Base-by-base conservation (phyloP, 2,113 vertebrate species). In the Epinephelus cyanopodus region DNA sequence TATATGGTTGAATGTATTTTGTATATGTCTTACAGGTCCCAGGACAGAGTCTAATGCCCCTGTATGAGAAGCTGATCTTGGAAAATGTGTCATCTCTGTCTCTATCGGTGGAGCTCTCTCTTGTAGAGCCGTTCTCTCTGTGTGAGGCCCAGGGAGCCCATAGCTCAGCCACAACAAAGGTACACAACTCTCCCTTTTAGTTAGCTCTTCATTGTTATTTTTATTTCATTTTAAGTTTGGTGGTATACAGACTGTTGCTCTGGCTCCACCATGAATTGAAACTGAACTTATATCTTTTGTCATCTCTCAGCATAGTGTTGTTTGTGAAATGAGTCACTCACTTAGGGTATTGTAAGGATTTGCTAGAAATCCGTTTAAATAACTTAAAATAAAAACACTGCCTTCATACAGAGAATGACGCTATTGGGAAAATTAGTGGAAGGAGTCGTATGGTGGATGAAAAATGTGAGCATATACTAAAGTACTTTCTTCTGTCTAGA, bases 81-180 rank as follows among this genome's bases (percentile, higher is more conserved):
- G 96, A 90, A 82, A 99, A 98, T 19, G 25, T 95, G 29, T 97
- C 97, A 0, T 89, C 83, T 18, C 86, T 98, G 78, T 87, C 95
- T 0, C 77, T 99, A 18, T 94, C 79, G 0, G 0, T 97, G 60
- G 25, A 96, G 48, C 89, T 98, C 4, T 74, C 80, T 10, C 58
- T 96, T 9, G 63, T 19, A 1, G 78, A 89, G 21, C 97, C 97
- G 0, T 99, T 98, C 87, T 85, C 72, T 1, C 57, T 98, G 52
- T 97, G 96, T 11, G 66, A 91, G 0, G 66, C 0, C 0, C 54
- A 89, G 0, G 93, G 83, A 25, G 88, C 87, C 50, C 45, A 37
- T 0, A 77, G 75, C 52, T 70, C 83, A 37, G 63, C 71, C 15
- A 92, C 87, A 57, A 84, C 87, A 21, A 94, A 94, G 95, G 95